Evolutionary conservation across 2,113 vertebrate species (phyloP), one percentile per base, ranked within the genome.

Genomic region (Periophthalmodon schlosseri): DNA sequence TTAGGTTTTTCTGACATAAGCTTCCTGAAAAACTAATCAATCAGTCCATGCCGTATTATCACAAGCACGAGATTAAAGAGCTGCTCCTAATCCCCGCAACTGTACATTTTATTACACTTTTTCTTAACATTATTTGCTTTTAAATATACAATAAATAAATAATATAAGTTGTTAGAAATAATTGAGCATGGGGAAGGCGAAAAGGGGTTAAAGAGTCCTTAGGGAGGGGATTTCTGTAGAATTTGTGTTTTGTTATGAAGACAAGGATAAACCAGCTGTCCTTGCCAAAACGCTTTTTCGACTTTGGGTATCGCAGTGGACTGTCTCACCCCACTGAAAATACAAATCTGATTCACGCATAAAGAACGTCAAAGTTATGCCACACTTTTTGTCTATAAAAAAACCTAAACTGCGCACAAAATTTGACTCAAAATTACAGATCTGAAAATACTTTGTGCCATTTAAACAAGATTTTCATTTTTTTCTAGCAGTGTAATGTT

Each of bases 1-100:
- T 96, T 97, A 95, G 93, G 94, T 95, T 96, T 96, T 93, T 96
- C 95, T 95, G 95, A 96, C 95, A 97, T 95, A 95, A 95, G 95
- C 96, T 95, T 95, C 90, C 95, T 95, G 93, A 95, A 96, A 96
- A 96, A 95, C 93, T 93, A 95, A 98, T 97, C 96, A 97, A 96
- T 97, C 96, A 96, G 94, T 85, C 93, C 90, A 86, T 91, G 94
- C 91, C 90, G 94, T 89, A 95, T 95, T 94, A 96, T 94, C 94
- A 96, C 93, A 94, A 93, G 92, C 91, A 86, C 77, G 90, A 89
- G 95, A 95, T 95, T 95, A 94, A 94, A 93, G 92, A 83, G 93
- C 91, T 88, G 77, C 87, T 92, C 90, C 92, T 94, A 96, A 97
- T 96, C 95, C 94, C 91, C 90, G 33, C 93, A 80, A 91, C 92